These are phyloP conservation scores for Electrona antarctica DNA, from an alignment of 2,113 vertebrate genomes.

Conservation along the genomic window DNA sequence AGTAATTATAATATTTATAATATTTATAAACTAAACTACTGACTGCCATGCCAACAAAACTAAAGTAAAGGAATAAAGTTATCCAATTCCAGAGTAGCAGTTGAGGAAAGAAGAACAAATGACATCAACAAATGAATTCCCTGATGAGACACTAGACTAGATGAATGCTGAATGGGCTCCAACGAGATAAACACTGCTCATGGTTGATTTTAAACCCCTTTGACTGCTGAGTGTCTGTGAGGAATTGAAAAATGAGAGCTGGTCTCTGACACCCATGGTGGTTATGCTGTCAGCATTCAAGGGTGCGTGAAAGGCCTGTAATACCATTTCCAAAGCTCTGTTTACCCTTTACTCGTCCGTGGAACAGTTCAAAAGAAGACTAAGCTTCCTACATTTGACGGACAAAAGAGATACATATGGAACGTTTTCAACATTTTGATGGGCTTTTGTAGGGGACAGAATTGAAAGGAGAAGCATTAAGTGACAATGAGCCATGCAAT, in stretches of 20 bases:
- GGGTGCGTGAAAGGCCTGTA: constrained; percentile 39
- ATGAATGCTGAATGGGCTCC: constrained; percentile 1
- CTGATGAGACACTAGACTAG: neutral
- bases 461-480: constrained; percentile 57
- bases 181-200: constrained; percentile 38
- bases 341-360: constrained; percentile 27
- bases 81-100: neutral
- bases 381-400: constrained; percentile 26
- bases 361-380: constrained; percentile 23
- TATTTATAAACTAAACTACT: too few relatives aligned
- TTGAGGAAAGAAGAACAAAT: neutral
- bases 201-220: constrained; percentile 33
- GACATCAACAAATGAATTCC: neutral
- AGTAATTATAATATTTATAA: too few relatives aligned
- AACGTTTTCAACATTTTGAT: constrained; percentile 48
- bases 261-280: constrained; percentile 27
- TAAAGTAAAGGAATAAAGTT: too few relatives aligned
- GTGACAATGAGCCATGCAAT: constrained; percentile 58
- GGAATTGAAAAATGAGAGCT: constrained; percentile 23
- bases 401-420: constrained; percentile 43
- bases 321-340: constrained; percentile 38
- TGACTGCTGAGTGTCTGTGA: constrained; percentile 16
- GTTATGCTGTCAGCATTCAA: constrained; percentile 48
- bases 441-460: constrained; percentile 28
- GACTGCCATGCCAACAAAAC: too few relatives aligned